Evolutionary conservation across 2,113 vertebrate genomes (phyloP), one percentile per base, ranked within the genome.

Genomic region (Anarrhichthys ocellatus): DNA sequence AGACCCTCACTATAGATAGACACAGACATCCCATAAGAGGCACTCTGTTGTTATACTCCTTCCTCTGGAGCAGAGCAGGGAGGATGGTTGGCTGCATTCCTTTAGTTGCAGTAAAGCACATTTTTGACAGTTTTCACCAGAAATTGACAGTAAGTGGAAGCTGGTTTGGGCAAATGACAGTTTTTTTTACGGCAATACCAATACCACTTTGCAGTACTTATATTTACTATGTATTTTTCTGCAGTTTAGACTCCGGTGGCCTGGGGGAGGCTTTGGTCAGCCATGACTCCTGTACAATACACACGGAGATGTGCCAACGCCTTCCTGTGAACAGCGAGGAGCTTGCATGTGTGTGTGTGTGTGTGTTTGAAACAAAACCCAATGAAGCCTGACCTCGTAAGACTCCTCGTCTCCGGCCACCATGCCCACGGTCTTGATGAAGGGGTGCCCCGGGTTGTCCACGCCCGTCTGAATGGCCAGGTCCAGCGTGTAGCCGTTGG

Each of bases 401-500:
- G 96, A 94, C 89, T 99, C 98, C 90, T 99, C 98, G 81, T 99
- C 98, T 6, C 98, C 98, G n/a, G 98, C 98, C 71, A 99, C 95
- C 92, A 96, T 92, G 80, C 95, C 95, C 3, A 95, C 94, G 0
- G 95, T 95, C 91, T 96, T 96, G 94, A 99, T 99, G 94, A 99
- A 99, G 24, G 98, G 98, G 89, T 99, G 98, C 6, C 98, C 98
- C 0, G 98, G 98, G 91, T 99, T 99, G 96, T 99, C 98, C 22
- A 99, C 97, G 0, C 98, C 98, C 0, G 98, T 99, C 95, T 99
- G 98, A 94, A 99, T 99, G 91, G 97, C 99, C 87, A 97, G 89
- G 91, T 99, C 98, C 93, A 99, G 87, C 0, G 97, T 99, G 95
- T 92, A 99, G 48, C 97, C 98, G 2, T 94, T 97, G 80, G 98